Evolutionary conservation across 2,797 vertebrate genomes (phyloP), one percentile per base, ranked within the genome.

Genomic region (Falco naumanni): DNA sequence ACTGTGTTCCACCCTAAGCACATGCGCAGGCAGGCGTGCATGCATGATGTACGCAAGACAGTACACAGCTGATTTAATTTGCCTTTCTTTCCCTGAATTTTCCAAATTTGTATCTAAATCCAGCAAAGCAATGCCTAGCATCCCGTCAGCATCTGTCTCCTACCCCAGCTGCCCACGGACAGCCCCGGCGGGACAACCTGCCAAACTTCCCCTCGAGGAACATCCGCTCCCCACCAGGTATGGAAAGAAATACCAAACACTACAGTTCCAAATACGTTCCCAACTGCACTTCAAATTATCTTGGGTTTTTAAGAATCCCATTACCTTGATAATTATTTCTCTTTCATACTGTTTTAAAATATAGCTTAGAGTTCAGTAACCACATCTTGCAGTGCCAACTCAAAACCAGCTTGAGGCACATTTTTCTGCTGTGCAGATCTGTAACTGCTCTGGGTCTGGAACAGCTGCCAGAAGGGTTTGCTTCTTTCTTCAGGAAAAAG

Each of bases 21-120:
- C 41, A 8, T 2, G 3, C 41, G 31, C 18, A 1, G 2, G 22
- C 53, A 1, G 2, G 22, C 53, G 22, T 4, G 2, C 10, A 6
- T 1, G 1, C 10, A 6, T 1, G 1, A 16, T 6, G 22, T 7
- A 13, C 3, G 11, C 64, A 34, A 45, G 41, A 10, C 3, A n/a
- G 45, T 6, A 69, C 34, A 15, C 16, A 16, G 34, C n/a, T 50
- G 34, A 43, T n/a, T 81, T 59, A 26, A 71, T 48, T 48, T 47
- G 33, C 57, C 68, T 84, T n/a, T 17, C 2, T 54, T 74, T 60
- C 75, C 71, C 22, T 28, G 8, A 47, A 10, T 57, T 84, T 33
- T 28, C n/a, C 19, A 51, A 8, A 37, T 39, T 71, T 34, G 5
- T 5, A 51, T 3, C 33, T 25, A 71, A 54, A 15, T 5, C 37